Conservation (phyloP, 2,113 vertebrate genomes). For the Elachura formosa region DNA sequence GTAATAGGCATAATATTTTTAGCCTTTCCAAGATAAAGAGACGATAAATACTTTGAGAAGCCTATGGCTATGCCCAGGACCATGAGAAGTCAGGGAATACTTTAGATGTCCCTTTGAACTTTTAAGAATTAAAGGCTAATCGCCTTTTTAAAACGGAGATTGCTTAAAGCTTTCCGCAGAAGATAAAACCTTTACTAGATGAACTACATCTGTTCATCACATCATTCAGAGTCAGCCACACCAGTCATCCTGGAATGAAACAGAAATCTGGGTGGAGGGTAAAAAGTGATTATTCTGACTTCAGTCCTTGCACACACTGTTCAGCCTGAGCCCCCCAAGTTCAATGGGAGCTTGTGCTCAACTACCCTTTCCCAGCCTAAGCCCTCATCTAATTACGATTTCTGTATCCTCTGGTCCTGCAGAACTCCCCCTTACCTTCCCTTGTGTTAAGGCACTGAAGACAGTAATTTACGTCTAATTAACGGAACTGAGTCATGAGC, state of each 20-base stretch:
- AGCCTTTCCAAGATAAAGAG: background rate
- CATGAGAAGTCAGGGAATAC: background rate
- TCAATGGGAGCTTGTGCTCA: slow-evolving; percentile 65
- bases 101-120: slow-evolving; percentile 9
- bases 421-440: slow-evolving; percentile 73
- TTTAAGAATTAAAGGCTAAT: slow-evolving; percentile 27
- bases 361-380: slow-evolving; percentile 53
- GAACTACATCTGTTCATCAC: background rate
- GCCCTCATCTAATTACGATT: slow-evolving; percentile 71
- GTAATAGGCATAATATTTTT: background rate
- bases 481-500: slow-evolving; percentile 79
- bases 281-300: background rate
- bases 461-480: slow-evolving; percentile 81
- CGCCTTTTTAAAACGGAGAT: background rate
- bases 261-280: background rate
- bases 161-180: background rate
- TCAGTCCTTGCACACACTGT: background rate
- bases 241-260: background rate
- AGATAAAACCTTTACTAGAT: background rate
- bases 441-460: slow-evolving; percentile 67
- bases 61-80: background rate
- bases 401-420: slow-evolving; percentile 66
- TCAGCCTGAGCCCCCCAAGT: background rate
- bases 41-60: background rate
- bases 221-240: background rate